Evolutionary conservation across 2,797 vertebrate species (phyloP), one percentile per base, ranked within the genome.

Genomic region (Sebastiscus albofasciatus): DNA sequence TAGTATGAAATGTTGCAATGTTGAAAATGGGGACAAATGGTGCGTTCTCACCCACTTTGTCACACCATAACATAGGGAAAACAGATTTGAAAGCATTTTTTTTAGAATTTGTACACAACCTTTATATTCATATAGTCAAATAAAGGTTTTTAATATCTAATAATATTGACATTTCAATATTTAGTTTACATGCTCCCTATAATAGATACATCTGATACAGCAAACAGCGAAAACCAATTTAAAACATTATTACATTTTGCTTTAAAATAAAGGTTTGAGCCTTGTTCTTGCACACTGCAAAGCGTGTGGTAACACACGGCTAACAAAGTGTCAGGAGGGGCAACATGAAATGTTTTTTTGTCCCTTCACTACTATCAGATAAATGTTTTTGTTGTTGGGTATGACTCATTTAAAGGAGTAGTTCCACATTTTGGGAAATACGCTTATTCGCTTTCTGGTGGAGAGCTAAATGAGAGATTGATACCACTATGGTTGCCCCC

Each of bases 401-500:
- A 14, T 58, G 14, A 4, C 14, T 46, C 42, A 46, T 46, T 46
- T 46, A 46, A 46, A 46, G 42, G 14, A 46, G 42, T 46, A 59
- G 26, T 59, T 59, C 10, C 26, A 18, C 8, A 59, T 29, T 59
- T 59, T 59, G 16, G 56, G 56, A 59, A 59, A 29, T 46, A 46
- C 42, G 0, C 42, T 46, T 46, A 46, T 18, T 46, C 0, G 42
- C 14, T 46, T 46, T 46, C 52, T 55, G 10, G 0, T 55, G 42
- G 42, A 46, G 42, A 46, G 42, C 42, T 24, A 46, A 46, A 0
- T 46, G 42, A 46, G 42, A 18, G 42, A 46, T 16, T 46, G 42
- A 18, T 46, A 46, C 6, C 42, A 52, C 8, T 0, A 0, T 18
- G 42, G 42, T 46, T 46, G 42, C 42, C 42, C 14, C 42, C 0